Base-by-base conservation (phyloP, 1,140 invertebrate species). In the Pollicipes pollicipes region DNA sequence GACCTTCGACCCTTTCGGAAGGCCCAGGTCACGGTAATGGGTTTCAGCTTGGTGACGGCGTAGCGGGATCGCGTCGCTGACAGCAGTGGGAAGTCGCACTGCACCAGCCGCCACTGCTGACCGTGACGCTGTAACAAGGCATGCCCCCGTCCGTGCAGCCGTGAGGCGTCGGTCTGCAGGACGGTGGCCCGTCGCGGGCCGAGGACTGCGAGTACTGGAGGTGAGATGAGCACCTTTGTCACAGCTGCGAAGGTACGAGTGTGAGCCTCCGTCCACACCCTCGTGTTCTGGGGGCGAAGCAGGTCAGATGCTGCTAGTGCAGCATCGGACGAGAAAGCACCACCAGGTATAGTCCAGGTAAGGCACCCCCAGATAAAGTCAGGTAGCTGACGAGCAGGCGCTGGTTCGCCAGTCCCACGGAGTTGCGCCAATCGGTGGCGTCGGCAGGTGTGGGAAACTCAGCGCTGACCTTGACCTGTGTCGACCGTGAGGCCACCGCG, bases 161-260 rank as follows among this genome's bases (percentile, higher is more conserved):
- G 68, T 4, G 68, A 68, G 31, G 68, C 68, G n/a, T 68, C 68
- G 17, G 68, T 68, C 37, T 68, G 31, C n/a, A 26, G 37, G 37
- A 4, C 68, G 68, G 31, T 31, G 31, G 31, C 24, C 68, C 1
- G 68, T 4, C 32, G 4, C 32, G 32, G 32, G 32, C 16, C 16
- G 32, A 35, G 16, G 32, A 35, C 4, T 4, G 32, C 32, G 32
- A 35, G n/a, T 16, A 35, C 32, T 16, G 32, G 32, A 35, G 32
- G 32, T 35, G 31, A 68, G 26, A 37, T 3, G 4, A 68, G n/a
- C 27, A 26, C 26, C 31, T 37, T 21, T 27, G 21, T 68, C 17
- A 68, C 68, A n/a, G 68, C 68, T 37, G 21, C 21, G 37, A 68
- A 68, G 17, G 68, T n/a, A 21, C 27, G 26, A 24, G 68, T 35